Conservation (phyloP, 2,113 vertebrate genomes). For the Stegastes partitus region DNA sequence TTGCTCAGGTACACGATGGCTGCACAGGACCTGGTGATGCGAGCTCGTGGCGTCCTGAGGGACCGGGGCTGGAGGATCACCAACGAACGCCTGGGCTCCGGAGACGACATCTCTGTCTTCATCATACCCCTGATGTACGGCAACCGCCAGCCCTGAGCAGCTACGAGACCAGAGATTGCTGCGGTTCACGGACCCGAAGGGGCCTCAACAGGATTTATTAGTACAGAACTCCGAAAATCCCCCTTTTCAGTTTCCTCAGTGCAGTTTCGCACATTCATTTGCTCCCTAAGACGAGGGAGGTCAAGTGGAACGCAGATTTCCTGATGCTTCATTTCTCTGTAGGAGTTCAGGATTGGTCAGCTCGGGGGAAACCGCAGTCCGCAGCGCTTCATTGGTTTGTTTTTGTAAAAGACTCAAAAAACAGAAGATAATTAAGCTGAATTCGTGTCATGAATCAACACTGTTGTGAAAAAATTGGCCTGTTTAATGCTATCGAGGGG, state of each 20-base stretch:
- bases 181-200: neutral
- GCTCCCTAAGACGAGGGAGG: constrained; percentile 8
- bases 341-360: constrained; percentile 32
- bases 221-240: constrained; percentile 10
- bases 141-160: constrained; percentile 87
- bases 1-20: constrained; percentile 93
- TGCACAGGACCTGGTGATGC: constrained; percentile 97
- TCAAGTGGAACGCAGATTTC: constrained; percentile 4
- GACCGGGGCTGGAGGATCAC: constrained; percentile 98
- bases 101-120: constrained; percentile 97
- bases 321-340: constrained; percentile 22
- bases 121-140: constrained; percentile 96
- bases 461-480: neutral
- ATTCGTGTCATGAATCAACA: neutral
- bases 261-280: constrained; percentile 29
- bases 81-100: constrained; percentile 95
- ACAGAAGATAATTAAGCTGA: neutral
- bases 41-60: constrained; percentile 93
- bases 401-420: neutral
- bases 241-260: constrained; percentile 3
- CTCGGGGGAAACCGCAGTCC: constrained; percentile 11
- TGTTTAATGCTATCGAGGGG: neutral
- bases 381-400: neutral
- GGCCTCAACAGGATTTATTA: constrained; percentile 7
- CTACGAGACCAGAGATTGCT: neutral